Base-by-base conservation (phyloP, 2,113 vertebrate species). In the Vicugna pacos region DNA sequence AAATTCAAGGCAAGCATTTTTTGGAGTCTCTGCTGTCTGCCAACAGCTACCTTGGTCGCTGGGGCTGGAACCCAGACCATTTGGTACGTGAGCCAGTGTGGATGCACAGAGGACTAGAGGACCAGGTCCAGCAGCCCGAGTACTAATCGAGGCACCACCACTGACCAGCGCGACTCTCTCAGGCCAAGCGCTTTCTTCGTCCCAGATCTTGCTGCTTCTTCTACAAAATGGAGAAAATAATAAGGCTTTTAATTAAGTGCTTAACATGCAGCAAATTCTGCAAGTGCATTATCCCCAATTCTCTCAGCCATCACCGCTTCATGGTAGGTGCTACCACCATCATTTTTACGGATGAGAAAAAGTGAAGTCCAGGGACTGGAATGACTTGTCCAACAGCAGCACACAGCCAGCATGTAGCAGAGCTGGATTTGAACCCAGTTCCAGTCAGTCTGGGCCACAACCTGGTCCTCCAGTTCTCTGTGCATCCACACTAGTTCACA, bases 61-160 rank as follows among this genome's bases (percentile, higher is more conserved):
- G 17, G 38, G 38, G 24, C 24, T 32, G 28, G 65, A 69, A 32
- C 52, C 4, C 6, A 8, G 38, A 16, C 30, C 30, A 10, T 16
- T 38, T 6, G 0, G 0, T 48, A 54, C 32, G 9, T 52, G 58
- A 56, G 13, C 48, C 19, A 3, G 12, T 14, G n/a, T 48, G 50
- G 50, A 50, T 6, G 50, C 52, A 30, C 11, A 62, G 42, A 46
- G 35, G 22, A 8, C 10, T 1, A 2, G 12, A 35, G 28, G n/a
- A 14, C 26, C 54, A 26, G 2, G 1, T n/a, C 83, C 42, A 58
- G 13, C 4, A 15, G 26, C 50, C 75, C n/a, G n/a, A 67, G 70
- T 10, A 10, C 48, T 46, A 4, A 26, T n/a, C 58, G 46, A 38
- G 15, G 32, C 4, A 5, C 54, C n/a, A 12, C 20, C 15, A n/a